A percentile compares a stretch with the other conserved stretches of the same genome.
Conservation (phyloP, 2,888 invertebrate genomes). For the Dryadula phaetusa region DNA sequence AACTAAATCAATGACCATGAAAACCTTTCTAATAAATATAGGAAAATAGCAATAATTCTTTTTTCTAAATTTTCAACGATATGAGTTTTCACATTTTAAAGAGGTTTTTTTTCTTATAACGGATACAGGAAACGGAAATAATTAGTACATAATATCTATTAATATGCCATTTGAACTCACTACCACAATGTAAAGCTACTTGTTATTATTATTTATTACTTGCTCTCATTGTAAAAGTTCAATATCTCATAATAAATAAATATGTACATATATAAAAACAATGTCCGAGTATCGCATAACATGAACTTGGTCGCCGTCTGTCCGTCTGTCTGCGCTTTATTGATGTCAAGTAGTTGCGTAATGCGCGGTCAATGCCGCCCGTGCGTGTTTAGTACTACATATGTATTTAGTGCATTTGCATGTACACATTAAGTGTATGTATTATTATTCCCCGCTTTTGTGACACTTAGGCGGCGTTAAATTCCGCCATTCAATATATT, state of each 20-base stretch:
- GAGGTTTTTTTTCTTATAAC: no score
- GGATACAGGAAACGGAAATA: no score
- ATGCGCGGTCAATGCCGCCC: conserved; percentile 64
- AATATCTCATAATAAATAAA: conserved; percentile 11
- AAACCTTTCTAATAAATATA: no score
- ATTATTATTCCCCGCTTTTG: no score
- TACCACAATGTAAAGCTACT: no score
- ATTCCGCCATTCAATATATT: no score
- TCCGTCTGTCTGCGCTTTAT: conserved; percentile 57
- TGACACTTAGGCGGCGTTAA: no score
- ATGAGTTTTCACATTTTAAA: no score
- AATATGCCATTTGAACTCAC: background rate
- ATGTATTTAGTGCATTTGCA: conserved; percentile 29
- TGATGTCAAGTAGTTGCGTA: conserved; percentile 68
- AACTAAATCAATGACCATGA: no score
- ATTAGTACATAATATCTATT: no score
- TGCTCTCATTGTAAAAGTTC: background rate
- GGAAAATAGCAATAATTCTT: no score
- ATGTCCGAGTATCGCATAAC: conserved; percentile 35
- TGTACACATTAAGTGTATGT: conserved; percentile 16
- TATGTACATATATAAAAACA: background rate
- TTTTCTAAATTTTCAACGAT: no score
- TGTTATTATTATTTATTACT: background rate
- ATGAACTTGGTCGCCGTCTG: conserved; percentile 51
- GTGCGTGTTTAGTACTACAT: conserved; percentile 23